Conservation (phyloP, 2,113 vertebrate species). For the Crypturellus undulatus region DNA sequence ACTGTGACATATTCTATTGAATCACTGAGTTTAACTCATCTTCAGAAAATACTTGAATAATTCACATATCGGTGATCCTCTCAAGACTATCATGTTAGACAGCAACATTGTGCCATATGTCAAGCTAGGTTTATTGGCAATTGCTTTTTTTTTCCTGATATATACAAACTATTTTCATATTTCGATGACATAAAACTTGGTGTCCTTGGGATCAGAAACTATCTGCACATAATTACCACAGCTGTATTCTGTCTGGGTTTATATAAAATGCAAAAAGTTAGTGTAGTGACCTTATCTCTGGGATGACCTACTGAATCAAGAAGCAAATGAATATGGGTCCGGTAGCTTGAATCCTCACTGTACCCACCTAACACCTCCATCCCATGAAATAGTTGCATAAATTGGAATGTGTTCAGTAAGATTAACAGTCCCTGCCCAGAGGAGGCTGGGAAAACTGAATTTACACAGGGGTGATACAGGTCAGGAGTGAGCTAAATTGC, state of each 20-base stretch:
- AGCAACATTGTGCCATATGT: neutral
- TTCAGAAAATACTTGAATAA: neutral
- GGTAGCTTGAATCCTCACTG: neutral
- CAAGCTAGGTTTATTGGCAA: neutral
- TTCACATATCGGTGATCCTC: neutral
- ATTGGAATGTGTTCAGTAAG: neutral
- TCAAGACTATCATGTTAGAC: neutral
- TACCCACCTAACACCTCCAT: neutral
- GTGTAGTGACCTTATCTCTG: neutral
- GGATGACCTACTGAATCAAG: neutral
- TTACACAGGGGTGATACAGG: neutral
- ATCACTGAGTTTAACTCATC: neutral
- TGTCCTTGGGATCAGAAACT: neutral
- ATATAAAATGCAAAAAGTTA: neutral
- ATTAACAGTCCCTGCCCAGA: neutral
- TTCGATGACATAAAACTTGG: neutral
- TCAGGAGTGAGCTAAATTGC: neutral
- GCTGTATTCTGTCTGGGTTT: neutral
- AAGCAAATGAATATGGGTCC: neutral
- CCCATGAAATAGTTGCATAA: neutral
- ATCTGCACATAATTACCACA: neutral
- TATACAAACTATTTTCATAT: neutral
- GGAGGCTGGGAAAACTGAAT: neutral
- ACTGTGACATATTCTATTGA: neutral
- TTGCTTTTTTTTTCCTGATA: neutral